A percentile compares a stretch with the other conserved stretches of the same genome.
phyloP scores from a whole-genome alignment of 30 jellyfish, hydroid and myxozoan species.

The Cassiopea andromeda region DNA sequence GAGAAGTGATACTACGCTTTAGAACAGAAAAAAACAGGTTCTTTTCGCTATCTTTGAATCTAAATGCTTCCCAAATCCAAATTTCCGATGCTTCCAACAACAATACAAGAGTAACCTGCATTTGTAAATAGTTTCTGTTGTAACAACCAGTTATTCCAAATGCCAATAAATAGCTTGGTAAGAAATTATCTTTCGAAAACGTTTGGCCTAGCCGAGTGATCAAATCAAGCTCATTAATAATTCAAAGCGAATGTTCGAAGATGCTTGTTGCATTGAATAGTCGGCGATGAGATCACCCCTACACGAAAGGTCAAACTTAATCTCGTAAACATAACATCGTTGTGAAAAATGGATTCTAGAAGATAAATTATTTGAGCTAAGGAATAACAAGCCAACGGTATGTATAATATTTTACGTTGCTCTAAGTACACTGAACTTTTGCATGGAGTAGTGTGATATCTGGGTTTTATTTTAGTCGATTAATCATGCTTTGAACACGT shows the following conservation, averaged over 20 bases:
- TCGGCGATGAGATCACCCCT: slow-evolving; percentile 35
- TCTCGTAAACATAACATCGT: not conserved
- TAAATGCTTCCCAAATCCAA: too few relatives aligned
- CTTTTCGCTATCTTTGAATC: too few relatives aligned
- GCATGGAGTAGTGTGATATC: not conserved
- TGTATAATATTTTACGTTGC: not conserved
- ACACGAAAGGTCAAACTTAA: slow-evolving; percentile 52
- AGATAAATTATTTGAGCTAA: not conserved
- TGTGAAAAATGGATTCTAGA: slow-evolving; percentile 28
- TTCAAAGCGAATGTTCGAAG: slow-evolving; percentile 4
- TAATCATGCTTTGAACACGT: slow-evolving; percentile 1
- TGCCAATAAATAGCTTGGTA: not conserved
- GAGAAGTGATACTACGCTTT: too few relatives aligned
- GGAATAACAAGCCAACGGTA: not conserved
- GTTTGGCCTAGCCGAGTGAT: not conserved
- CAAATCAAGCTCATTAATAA: slow-evolving; percentile 3
- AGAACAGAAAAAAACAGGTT: too few relatives aligned
- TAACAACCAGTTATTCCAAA: too few relatives aligned
- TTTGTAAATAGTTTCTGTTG: too few relatives aligned
- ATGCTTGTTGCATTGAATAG: slow-evolving; percentile 55
- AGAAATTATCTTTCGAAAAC: too few relatives aligned
- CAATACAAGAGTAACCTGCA: too few relatives aligned
- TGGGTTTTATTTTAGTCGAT: not conserved
- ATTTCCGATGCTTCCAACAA: too few relatives aligned
- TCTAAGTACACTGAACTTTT: not conserved